These are phyloP conservation scores for Andrena bucephala DNA, from an alignment of 2,888 invertebrate species.

Conservation along the genomic window DNA sequence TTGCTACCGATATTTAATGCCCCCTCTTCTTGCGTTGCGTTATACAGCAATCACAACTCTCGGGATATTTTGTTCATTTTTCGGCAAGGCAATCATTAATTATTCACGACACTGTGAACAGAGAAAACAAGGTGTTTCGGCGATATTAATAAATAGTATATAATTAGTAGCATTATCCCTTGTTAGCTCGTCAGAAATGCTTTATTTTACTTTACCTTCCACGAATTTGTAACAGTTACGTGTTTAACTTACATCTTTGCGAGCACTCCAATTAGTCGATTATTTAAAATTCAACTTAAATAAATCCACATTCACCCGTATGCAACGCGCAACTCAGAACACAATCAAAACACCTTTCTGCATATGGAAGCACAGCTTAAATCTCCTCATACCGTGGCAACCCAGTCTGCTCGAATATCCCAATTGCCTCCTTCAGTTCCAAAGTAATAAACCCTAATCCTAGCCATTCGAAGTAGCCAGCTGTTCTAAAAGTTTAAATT, in stretches of 20 bases:
- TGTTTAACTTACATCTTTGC: neutral
- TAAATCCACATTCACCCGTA: too few species aligned
- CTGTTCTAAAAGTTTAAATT: too few species aligned
- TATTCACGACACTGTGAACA: neutral
- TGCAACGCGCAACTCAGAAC: too few species aligned
- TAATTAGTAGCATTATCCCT: neutral
- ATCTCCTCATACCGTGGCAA: too few species aligned
- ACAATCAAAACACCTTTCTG: too few species aligned
- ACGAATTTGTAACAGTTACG: neutral
- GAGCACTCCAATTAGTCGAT: neutral
- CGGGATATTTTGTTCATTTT: neutral
- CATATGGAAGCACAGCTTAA: too few species aligned
- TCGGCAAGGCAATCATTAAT: neutral
- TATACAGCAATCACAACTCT: neutral
- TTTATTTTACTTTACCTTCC: neutral
- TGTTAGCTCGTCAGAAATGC: neutral
- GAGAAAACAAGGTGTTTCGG: neutral
- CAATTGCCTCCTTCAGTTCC: too few species aligned
- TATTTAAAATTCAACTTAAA: neutral
- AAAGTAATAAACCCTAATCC: too few species aligned
- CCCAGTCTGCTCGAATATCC: too few species aligned
- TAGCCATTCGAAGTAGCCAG: too few species aligned
- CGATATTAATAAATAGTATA: neutral
- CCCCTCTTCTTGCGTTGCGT: slow-evolving; percentile 4
- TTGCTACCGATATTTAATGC: slow-evolving; percentile 26